phyloP scores from a whole-genome alignment of 2,113 vertebrate genomes.

The Lampris incognitus region DNA sequence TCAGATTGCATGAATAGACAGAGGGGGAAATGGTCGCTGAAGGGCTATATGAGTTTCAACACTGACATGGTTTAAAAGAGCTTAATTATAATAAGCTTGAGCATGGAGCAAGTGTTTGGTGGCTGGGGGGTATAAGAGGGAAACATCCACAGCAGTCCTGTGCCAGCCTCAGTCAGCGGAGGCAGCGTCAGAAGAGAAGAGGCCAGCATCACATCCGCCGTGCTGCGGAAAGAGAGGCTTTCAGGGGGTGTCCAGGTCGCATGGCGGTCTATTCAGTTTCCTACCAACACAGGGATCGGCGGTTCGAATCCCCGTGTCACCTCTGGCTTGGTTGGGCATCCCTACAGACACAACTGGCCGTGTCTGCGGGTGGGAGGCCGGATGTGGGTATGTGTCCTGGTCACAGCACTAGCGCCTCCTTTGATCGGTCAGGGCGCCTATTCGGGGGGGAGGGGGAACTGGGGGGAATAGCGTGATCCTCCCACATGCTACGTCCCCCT shows the following conservation, averaged over 20 bases:
- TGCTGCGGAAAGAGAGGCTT: conserved; percentile 56
- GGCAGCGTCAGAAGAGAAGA: conserved; percentile 42
- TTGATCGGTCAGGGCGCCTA: too few species aligned
- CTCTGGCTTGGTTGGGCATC: too few species aligned
- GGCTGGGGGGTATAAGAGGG: conserved; percentile 46
- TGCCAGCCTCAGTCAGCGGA: conserved; percentile 44
- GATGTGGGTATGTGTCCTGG: too few species aligned
- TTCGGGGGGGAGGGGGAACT: too few species aligned
- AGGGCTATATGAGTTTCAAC: conserved; percentile 60
- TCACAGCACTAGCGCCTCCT: too few species aligned
- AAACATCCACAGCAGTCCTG: conserved; percentile 65
- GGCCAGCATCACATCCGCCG: conserved; percentile 67
- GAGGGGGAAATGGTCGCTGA: conserved; percentile 60
- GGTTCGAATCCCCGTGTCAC: too few species aligned
- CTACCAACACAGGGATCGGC: too few species aligned
- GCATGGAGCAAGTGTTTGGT: conserved; percentile 64
- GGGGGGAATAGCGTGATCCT: too few species aligned
- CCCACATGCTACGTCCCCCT: too few species aligned
- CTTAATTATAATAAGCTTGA: conserved; percentile 79
- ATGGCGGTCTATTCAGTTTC: too few species aligned
- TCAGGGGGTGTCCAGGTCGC: not conserved
- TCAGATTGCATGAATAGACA: conserved; percentile 65
- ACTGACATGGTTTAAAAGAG: conserved; percentile 75
- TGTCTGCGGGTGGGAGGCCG: too few species aligned
- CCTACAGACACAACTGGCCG: too few species aligned